phyloP scores from a whole-genome alignment of 92 coral and sea anemone species.

The Pocillopora grandis region DNA sequence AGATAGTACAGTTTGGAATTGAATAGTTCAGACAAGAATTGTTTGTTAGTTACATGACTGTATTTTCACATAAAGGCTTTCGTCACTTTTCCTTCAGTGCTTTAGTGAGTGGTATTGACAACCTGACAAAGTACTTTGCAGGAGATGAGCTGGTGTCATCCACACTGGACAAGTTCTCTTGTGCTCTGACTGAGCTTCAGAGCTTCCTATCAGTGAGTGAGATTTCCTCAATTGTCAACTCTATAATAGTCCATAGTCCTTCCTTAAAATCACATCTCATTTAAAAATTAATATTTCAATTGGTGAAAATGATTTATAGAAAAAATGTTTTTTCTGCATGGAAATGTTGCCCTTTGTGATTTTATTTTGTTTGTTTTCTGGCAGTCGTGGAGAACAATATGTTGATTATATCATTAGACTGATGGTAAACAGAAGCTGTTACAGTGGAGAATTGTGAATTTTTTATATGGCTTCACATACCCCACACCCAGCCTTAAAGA shows the following conservation, averaged over 20 bases:
- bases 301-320: too few species aligned
- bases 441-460: too few species aligned
- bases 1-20: too few species aligned
- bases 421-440: too few species aligned
- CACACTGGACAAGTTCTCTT: conserved; percentile 73
- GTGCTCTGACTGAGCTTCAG: conserved; percentile 73
- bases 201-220: conserved; percentile 70
- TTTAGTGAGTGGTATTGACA: conserved; percentile 79
- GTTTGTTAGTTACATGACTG: not conserved
- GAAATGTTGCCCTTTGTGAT: too few species aligned
- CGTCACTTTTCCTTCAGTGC: conserved; percentile 56
- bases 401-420: too few species aligned
- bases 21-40: not conserved
- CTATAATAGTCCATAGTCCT: not conserved
- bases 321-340: too few species aligned
- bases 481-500: too few species aligned
- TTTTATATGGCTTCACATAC: too few species aligned
- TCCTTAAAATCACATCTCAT: not conserved
- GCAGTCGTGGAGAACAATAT: too few species aligned
- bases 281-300: too few species aligned
- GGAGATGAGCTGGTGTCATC: conserved; percentile 82
- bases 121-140: conserved; percentile 73
- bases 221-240: not conserved
- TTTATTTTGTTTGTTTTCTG: too few species aligned
- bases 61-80: not conserved